A percentile compares a stretch with the other conserved stretches of the same genome.
phyloP scores from a whole-genome alignment of 1,140 invertebrate species.

The Ceratina australensis region DNA sequence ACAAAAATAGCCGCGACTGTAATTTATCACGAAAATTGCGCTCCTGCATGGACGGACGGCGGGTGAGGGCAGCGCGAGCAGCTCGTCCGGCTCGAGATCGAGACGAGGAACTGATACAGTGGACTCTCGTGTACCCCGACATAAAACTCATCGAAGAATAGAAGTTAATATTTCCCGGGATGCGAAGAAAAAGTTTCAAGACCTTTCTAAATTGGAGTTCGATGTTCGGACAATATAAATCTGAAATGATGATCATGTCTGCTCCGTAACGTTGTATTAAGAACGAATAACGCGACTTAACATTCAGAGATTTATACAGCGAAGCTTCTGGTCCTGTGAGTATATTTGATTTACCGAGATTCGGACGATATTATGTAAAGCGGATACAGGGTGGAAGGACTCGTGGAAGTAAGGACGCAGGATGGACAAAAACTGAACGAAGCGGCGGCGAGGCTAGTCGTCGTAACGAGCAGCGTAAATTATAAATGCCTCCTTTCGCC shows the following conservation, averaged over 20 bases:
- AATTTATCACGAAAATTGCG: slow-evolving; percentile 29
- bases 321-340: too few species aligned
- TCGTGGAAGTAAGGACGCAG: neutral
- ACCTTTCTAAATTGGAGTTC: too few species aligned
- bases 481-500: slow-evolving; percentile 44
- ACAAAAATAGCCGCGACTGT: slow-evolving; percentile 6
- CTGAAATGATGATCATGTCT: too few species aligned
- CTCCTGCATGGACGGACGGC: neutral
- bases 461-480: slow-evolving; percentile 42
- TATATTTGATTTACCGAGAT: too few species aligned
- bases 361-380: slow-evolving; percentile 27
- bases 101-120: neutral
- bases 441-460: neutral
- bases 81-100: neutral
- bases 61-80: neutral
- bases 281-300: too few species aligned
- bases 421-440: neutral
- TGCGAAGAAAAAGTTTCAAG: neutral
- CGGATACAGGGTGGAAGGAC: neutral
- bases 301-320: too few species aligned
- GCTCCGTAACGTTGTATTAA: too few species aligned
- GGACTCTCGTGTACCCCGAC: too few species aligned
- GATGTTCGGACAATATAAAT: too few species aligned
- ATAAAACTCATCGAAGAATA: too few species aligned
- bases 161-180: too few species aligned